phyloP scores from a whole-genome alignment of 2,113 vertebrate species.

The Acrocephalus kingi region DNA sequence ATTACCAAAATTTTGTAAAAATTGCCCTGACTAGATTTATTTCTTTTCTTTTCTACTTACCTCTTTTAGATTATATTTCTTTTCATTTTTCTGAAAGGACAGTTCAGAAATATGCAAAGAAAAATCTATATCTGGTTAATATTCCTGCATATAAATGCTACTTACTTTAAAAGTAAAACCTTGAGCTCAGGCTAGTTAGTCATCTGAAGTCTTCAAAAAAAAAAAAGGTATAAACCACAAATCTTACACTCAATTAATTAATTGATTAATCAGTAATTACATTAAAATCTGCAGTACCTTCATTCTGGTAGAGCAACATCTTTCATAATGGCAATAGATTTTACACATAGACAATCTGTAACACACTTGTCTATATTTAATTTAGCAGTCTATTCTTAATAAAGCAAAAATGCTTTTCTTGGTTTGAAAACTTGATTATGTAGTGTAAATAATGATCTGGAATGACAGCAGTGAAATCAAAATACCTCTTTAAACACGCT shows the following conservation, averaged over 20 bases:
- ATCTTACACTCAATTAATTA: background rate
- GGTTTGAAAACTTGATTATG: background rate
- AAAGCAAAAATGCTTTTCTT: background rate
- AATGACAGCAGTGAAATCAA: background rate
- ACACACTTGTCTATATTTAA: background rate
- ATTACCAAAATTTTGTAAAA: background rate
- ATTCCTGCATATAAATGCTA: background rate
- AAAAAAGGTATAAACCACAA: background rate
- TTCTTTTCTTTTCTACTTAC: background rate
- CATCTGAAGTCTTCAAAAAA: background rate
- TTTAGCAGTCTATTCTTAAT: background rate
- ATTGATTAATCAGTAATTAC: background rate
- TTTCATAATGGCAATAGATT: background rate
- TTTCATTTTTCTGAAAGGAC: background rate
- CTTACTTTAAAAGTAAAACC: background rate
- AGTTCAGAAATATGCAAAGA: background rate
- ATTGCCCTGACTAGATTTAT: background rate
- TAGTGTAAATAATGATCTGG: background rate
- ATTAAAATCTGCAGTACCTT: background rate
- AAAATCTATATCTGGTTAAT: background rate
- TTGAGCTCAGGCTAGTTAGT: background rate
- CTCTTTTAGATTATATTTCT: background rate
- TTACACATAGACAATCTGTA: background rate
- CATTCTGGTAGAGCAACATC: background rate
- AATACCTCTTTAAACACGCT: background rate